These are phyloP conservation scores for Diabrotica undecimpunctata DNA, from an alignment of 1,140 invertebrate genomes.

Conservation along the genomic window DNA sequence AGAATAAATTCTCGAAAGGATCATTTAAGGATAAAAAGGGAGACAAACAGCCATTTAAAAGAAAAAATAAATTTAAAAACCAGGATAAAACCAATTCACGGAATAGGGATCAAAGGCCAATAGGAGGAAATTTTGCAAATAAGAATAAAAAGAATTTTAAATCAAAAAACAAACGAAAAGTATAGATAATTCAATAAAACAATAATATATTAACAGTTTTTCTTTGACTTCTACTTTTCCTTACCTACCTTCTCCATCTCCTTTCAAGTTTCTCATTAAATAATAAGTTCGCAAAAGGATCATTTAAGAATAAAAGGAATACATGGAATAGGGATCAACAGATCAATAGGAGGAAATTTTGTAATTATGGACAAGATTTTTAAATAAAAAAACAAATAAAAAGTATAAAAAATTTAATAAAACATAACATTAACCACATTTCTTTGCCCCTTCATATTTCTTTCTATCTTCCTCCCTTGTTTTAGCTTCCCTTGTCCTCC, in stretches of 20 bases:
- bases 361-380: background rate
- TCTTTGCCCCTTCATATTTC: constrained; percentile 25
- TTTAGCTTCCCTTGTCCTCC: constrained; percentile 38
- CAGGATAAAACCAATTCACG: constrained; percentile 29
- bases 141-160: constrained; percentile 8
- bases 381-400: constrained; percentile 4
- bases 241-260: too few relatives aligned
- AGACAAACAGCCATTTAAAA: constrained; percentile 7
- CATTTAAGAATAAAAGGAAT: too few relatives aligned
- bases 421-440: constrained; percentile 7
- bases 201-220: too few relatives aligned
- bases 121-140: constrained; percentile 28
- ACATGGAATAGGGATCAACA: too few relatives aligned
- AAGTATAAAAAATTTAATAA: background rate
- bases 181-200: too few relatives aligned
- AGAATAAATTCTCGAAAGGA: background rate
- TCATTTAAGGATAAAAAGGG: background rate
- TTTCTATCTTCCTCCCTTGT: constrained; percentile 35
- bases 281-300: too few relatives aligned
- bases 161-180: background rate
- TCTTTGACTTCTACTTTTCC: too few relatives aligned
- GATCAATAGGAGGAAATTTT: too few relatives aligned
- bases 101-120: constrained; percentile 29
- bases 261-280: too few relatives aligned
- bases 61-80: constrained; percentile 17